Conservation (phyloP, 2,888 invertebrate genomes). For the Cotesia congregata region DNA sequence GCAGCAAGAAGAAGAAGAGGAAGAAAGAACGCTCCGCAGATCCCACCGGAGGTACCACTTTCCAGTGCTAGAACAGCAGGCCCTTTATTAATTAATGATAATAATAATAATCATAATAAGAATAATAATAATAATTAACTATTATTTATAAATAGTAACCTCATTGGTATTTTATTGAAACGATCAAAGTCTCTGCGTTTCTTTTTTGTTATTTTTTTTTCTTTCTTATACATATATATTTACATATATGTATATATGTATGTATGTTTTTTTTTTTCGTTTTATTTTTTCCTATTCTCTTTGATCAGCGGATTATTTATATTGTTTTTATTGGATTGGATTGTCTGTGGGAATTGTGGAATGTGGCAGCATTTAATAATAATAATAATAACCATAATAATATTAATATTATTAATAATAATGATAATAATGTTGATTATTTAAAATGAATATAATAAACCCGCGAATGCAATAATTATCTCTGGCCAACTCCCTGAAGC, state of each 20-base stretch:
- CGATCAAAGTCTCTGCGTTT: conserved; percentile 61
- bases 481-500: conserved; percentile 71
- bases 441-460: conserved; percentile 50
- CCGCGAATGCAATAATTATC: conserved; percentile 63
- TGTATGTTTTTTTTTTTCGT: conserved; percentile 54
- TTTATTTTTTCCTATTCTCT: conserved; percentile 58
- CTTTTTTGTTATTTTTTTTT: conserved; percentile 35
- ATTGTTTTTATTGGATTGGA: conserved; percentile 62
- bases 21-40: conserved; percentile 97
- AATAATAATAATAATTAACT: conserved; percentile 34
- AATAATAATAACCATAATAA: conserved; percentile 44
- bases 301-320: conserved; percentile 57
- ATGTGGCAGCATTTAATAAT: conserved; percentile 58
- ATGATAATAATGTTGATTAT: conserved; percentile 46
- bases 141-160: conserved; percentile 44
- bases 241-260: conserved; percentile 29
- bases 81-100: conserved; percentile 54
- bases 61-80: conserved; percentile 73
- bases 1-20: conserved; percentile 99
- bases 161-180: conserved; percentile 56
- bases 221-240: conserved; percentile 42
- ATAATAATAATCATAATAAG: conserved; percentile 54
- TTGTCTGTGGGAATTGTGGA: conserved; percentile 70
- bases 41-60: conserved; percentile 92
- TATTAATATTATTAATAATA: conserved; percentile 31